Percentiles rank a stretch among this genome's conserved stretches.
These are phyloP conservation scores for Geotrypetes seraphini DNA, from an alignment of 2,797 vertebrate species.

Conservation along the genomic window DNA sequence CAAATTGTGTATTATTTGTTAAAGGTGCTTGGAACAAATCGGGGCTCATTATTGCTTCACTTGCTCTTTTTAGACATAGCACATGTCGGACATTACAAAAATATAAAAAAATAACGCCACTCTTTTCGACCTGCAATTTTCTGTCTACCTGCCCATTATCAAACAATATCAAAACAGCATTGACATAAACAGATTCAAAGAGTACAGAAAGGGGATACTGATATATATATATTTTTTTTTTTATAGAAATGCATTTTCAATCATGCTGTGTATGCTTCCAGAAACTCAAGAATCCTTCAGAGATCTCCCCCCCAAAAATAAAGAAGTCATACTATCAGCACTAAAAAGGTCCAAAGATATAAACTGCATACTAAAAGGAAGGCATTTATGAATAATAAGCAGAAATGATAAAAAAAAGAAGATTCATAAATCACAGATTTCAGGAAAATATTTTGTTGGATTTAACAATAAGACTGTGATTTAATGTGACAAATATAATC, in stretches of 20 bases:
- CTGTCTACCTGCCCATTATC: conserved; percentile 59
- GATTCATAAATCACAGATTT: conserved; percentile 66
- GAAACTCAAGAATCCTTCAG: conserved; percentile 45
- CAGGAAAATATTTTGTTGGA: conserved; percentile 73
- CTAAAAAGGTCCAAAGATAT: conserved; percentile 63
- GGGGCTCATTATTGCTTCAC: conserved; percentile 65
- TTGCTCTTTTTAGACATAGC: conserved; percentile 49
- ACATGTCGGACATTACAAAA: conserved; percentile 58
- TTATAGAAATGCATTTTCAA: conserved; percentile 41
- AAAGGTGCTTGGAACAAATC: conserved; percentile 63
- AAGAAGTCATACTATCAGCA: conserved; percentile 53
- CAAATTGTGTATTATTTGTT: conserved; percentile 52
- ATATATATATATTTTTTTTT: too few relatives aligned
- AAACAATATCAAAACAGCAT: conserved; percentile 48
- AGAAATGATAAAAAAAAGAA: conserved; percentile 62
- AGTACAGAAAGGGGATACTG: conserved; percentile 47
- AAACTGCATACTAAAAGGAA: conserved; percentile 59
- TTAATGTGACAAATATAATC: conserved; percentile 79
- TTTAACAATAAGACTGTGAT: conserved; percentile 71
- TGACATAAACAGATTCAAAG: conserved; percentile 51
- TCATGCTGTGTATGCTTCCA: conserved; percentile 46
- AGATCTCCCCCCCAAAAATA: conserved; percentile 64
- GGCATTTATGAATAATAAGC: conserved; percentile 60
- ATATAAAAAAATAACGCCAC: conserved; percentile 60
- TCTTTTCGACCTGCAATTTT: conserved; percentile 59